Base-by-base conservation (phyloP, 2,113 vertebrate genomes). In the Elgaria multicarinata region DNA sequence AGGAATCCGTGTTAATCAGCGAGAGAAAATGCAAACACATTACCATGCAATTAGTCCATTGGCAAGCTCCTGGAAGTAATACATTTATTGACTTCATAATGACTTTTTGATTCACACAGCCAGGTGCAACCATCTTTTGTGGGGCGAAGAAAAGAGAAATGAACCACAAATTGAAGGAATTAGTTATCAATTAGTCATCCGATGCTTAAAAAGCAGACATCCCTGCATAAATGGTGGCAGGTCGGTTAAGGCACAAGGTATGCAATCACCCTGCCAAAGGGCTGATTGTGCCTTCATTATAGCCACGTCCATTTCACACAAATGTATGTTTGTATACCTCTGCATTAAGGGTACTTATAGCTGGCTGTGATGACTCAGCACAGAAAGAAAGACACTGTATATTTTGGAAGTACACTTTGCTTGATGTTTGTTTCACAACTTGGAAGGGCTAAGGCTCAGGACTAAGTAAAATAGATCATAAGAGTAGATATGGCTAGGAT, bases 121-220 rank as follows among this genome's bases (percentile, higher is more conserved):
- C 90, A 95, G 91, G 94, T 93, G 31, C 71, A 69, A 77, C 85
- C 80, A 83, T 92, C 90, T 92, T 90, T 91, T 87, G 81, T 82
- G 55, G 28, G 82, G n/a, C 33, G 44, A 78, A 84, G 82, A 85
- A 36, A 88, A 93, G 93, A 95, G 93, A 94, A 93, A 96, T 92
- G 93, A 92, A 94, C 86, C 89, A 89, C 94, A 95, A 95, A 95
- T 94, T 94, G 94, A 93, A 94, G 85, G 90, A 94, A 96, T 95
- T 95, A 95, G 94, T 91, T 94, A 94, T 93, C 95, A 95, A 93
- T 96, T 95, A 96, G 74, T 89, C 88, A 85, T 90, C 75, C n/a
- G 24, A 91, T 92, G 89, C 90, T 86, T 92, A 90, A 85, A 91
- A 93, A 72, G 92, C 93, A 95, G 90, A 90, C 86, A 24, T 36